Evolutionary conservation across 2,113 vertebrate genomes (phyloP).

Genomic region (Rafetus swinhoei): DNA sequence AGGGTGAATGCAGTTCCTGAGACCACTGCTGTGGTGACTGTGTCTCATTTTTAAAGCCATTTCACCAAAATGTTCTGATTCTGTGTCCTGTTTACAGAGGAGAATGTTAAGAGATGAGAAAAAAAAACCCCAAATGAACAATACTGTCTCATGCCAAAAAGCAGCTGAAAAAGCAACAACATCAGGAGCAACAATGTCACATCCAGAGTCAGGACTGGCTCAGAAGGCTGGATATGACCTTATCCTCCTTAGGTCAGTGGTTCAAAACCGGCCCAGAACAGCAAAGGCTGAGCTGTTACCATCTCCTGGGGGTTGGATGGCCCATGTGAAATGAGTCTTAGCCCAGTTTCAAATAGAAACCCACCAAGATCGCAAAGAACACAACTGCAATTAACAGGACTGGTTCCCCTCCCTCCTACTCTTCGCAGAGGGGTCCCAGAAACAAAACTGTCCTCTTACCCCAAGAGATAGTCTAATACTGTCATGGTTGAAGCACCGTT

Average conservation of each 20-base stretch:
- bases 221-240: rapidly evolving
- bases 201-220: neutral
- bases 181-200: neutral
- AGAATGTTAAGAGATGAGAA: neutral
- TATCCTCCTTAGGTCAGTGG: neutral
- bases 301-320: neutral
- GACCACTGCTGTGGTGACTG: neutral
- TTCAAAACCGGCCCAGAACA: rapidly evolving
- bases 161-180: neutral
- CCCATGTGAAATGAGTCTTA: neutral
- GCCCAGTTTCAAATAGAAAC: rapidly evolving
- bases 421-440: neutral
- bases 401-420: neutral
- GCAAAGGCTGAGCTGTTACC: neutral
- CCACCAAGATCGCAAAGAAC: rapidly evolving
- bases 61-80: neutral
- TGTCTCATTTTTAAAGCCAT: neutral
- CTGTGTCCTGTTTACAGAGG: neutral
- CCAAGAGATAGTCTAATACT: neutral
- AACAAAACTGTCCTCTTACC: neutral
- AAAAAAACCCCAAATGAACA: neutral
- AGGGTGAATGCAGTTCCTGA: neutral
- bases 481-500: neutral
- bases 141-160: neutral
- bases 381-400: neutral